phyloP scores from a whole-genome alignment of 2,888 invertebrate species.

The Aphidoletes aphidimyza region DNA sequence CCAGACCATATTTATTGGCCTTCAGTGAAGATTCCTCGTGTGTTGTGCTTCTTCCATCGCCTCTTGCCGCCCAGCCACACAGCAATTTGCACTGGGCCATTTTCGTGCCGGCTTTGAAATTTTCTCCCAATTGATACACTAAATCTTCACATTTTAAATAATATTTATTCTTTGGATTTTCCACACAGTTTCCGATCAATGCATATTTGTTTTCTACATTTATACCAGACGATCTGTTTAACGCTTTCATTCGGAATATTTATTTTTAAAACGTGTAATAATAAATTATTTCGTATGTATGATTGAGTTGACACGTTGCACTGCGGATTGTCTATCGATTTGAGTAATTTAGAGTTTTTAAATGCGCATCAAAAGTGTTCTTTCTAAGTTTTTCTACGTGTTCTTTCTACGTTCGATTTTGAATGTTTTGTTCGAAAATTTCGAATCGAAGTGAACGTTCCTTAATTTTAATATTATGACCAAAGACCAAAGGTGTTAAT shows the following conservation, averaged over 20 bases:
- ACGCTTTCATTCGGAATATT: background rate
- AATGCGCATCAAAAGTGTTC: background rate
- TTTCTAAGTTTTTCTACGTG: background rate
- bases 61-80: background rate
- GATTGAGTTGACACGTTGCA: background rate
- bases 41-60: background rate
- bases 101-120: background rate
- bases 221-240: background rate
- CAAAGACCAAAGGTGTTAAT: background rate
- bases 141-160: background rate
- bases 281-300: conserved; percentile 16
- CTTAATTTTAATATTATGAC: background rate
- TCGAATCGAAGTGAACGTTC: background rate
- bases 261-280: background rate
- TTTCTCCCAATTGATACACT: background rate
- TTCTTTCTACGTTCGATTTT: background rate
- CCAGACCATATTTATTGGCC: background rate
- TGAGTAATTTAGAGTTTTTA: background rate
- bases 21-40: background rate
- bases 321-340: background rate
- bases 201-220: conserved; percentile 26
- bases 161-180: conserved; percentile 35
- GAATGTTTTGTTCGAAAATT: too few relatives aligned
- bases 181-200: background rate
- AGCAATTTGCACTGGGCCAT: background rate